Evolutionary conservation across 1,140 invertebrate species (phyloP).

Genomic region (Pristionchus pacificus): DNA sequence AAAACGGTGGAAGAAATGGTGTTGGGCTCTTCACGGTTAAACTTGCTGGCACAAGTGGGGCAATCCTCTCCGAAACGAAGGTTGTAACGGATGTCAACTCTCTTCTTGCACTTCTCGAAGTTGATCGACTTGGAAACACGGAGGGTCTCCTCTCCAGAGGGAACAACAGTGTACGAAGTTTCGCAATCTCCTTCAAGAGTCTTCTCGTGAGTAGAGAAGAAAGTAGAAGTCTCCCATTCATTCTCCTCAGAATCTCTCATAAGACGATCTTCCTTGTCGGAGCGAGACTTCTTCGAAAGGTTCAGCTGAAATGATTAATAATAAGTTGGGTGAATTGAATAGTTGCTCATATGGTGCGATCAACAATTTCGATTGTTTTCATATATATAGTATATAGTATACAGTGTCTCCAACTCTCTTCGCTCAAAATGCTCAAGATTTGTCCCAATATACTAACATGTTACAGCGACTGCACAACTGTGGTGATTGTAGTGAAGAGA

Average conservation of each 20-base stretch:
- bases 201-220: slow-evolving; percentile 32
- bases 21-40: slow-evolving; percentile 4
- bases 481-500: too few relatives aligned
- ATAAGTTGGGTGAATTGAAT: not conserved
- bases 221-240: too few relatives aligned
- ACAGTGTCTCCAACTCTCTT: too few relatives aligned
- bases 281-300: too few relatives aligned
- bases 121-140: slow-evolving; percentile 49
- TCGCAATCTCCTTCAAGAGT: slow-evolving; percentile 44
- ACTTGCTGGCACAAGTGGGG: slow-evolving; percentile 16
- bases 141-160: slow-evolving; percentile 13
- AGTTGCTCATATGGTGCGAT: too few relatives aligned
- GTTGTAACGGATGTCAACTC: slow-evolving; percentile 40
- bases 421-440: too few relatives aligned
- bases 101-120: slow-evolving; percentile 47
- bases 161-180: slow-evolving; percentile 35
- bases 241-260: too few relatives aligned
- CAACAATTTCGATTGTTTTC: too few relatives aligned
- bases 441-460: too few relatives aligned
- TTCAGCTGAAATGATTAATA: slow-evolving; percentile 20
- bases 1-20: slow-evolving; percentile 24
- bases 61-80: slow-evolving; percentile 22
- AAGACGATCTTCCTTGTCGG: too few relatives aligned
- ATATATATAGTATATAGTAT: too few relatives aligned
- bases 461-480: too few relatives aligned